Evolutionary conservation across 2,113 vertebrate species (phyloP), one percentile per base, ranked within the genome.

Genomic region (Gobius niger): DNA sequence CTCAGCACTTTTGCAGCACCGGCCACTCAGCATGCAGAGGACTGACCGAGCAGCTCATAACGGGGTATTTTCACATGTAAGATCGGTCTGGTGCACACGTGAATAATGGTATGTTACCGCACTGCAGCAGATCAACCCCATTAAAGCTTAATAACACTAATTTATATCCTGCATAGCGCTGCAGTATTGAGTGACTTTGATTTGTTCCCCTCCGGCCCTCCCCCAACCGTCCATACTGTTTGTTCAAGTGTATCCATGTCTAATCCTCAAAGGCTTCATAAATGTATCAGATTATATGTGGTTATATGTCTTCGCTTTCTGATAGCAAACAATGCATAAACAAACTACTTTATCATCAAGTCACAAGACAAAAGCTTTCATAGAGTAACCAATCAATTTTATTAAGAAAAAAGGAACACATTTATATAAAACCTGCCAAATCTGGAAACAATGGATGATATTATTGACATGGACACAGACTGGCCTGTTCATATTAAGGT

Each of bases 1-100:
- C 52, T 79, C 78, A 77, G 80, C 84, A 77, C 72, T 77, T 73
- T 61, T 75, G 82, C 75, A 82, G 79, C 77, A 78, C 50, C 7
- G 41, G 57, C 66, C 14, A n/a, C 49, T 56, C 69, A 54, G 47
- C 34, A 40, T 14, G 42, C 54, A 60, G 68, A 52, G 16, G 44
- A 9, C 5, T 7, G 19, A 54, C 42, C 60, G 49, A 53, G 18
- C 15, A 14, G 15, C 65, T 14, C 10, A 16, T 14, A 14, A 18
- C 16, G 44, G 13, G 47, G 47, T 3, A 19, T 24, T 42, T 50
- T 18, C 47, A 10, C 50, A 41, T 41, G 49, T 51, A 14, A 16
- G 60, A 65, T 19, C 9, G 41, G 11, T 66, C 51, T 15, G 24
- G 14, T 18, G 7, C 1, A 2, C 13, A 78, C 13, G 44, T 10